These are phyloP conservation scores for Echeneis naucrates DNA, from an alignment of 2,797 vertebrate species.

Conservation along the genomic window DNA sequence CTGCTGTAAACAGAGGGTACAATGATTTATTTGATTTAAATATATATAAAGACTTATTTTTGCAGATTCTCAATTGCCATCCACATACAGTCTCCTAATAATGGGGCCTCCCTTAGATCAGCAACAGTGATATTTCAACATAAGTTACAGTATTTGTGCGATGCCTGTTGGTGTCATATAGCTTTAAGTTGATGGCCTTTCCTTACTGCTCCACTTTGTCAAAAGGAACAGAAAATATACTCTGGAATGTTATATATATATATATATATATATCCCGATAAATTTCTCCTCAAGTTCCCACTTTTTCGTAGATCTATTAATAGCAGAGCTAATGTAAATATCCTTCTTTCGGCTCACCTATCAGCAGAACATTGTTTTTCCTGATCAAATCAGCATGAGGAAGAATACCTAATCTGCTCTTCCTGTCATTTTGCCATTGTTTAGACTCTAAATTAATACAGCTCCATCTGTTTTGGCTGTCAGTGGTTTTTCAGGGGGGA, in stretches of 20 bases:
- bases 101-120: background rate
- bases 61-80: background rate
- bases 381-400: constrained; percentile 69
- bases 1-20: constrained; percentile 7
- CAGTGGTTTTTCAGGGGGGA: constrained; percentile 22
- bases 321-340: background rate
- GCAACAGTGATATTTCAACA: background rate
- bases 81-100: background rate
- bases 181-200: background rate
- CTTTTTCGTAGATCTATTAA: constrained; percentile 4
- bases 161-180: background rate
- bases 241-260: background rate
- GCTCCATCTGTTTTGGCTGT: constrained; percentile 75
- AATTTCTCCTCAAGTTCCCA: background rate
- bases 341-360: constrained; percentile 30
- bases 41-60: background rate
- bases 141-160: background rate
- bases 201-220: background rate
- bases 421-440: constrained; percentile 74
- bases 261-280: background rate
- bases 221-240: background rate
- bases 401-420: constrained; percentile 70
- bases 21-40: background rate
- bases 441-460: constrained; percentile 68
- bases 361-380: constrained; percentile 56